Evolutionary conservation across 2,888 invertebrate species (phyloP).

Genomic region (Ditula angustiorana): DNA sequence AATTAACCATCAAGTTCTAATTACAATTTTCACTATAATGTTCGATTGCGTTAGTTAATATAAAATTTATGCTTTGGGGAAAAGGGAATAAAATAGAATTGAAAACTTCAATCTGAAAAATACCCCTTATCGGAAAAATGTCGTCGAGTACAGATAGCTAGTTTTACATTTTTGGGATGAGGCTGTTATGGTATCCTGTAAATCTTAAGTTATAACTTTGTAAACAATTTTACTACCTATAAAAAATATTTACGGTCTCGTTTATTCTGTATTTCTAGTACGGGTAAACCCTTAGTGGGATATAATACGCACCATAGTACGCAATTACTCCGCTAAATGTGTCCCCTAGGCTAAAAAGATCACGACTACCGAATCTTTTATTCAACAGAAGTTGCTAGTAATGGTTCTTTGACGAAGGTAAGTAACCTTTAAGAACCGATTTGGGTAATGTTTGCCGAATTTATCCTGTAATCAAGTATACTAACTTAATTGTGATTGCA

Average conservation of each 20-base stretch:
- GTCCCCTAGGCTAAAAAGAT: conserved; percentile 25
- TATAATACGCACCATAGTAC: conserved; percentile 6
- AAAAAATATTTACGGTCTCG: conserved; percentile 16
- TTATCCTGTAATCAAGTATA: conserved; percentile 3
- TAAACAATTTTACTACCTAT: conserved; percentile 20
- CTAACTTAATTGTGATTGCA: not conserved
- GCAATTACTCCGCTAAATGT: conserved; percentile 15
- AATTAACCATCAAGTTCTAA: too few species aligned
- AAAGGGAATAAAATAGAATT: too few species aligned
- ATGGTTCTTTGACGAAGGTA: conserved; percentile 34
- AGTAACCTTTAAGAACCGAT: conserved; percentile 11
- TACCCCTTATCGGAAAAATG: too few species aligned
- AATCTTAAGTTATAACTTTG: conserved; percentile 3
- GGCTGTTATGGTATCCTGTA: not conserved
- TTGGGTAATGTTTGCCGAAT: not conserved
- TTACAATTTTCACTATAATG: too few species aligned
- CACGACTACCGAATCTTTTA: conserved; percentile 35
- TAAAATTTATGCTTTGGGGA: too few species aligned
- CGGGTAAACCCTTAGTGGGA: conserved; percentile 5
- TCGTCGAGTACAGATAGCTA: too few species aligned
- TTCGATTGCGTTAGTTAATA: too few species aligned
- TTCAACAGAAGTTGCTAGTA: conserved; percentile 31
- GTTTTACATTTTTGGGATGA: not conserved
- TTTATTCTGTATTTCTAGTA: conserved; percentile 5
- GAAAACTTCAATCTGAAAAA: too few species aligned